phyloP scores from a whole-genome alignment of 2,113 vertebrate species.

The Pantherophis guttatus region DNA sequence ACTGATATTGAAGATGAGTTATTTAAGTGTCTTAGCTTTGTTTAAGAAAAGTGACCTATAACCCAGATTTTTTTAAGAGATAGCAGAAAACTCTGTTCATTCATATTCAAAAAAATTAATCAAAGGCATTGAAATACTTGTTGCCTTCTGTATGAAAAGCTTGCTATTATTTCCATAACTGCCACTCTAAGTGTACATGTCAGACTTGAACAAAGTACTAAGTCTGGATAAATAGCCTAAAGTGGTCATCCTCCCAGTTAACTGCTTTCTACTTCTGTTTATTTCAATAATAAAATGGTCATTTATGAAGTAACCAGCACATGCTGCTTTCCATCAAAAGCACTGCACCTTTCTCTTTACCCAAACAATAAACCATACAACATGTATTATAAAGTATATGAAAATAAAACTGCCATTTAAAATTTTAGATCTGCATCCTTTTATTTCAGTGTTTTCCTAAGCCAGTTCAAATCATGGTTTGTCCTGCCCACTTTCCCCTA shows the following conservation, averaged over 20 bases:
- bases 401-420: constrained; percentile 4
- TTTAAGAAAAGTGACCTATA: background rate
- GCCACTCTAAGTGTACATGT: background rate
- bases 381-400: background rate
- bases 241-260: background rate
- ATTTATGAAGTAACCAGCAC: background rate
- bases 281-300: background rate
- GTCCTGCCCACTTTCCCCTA: background rate
- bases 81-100: background rate
- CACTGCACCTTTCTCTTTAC: background rate
- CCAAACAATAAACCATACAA: background rate
- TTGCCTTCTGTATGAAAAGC: background rate
- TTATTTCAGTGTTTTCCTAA: background rate
- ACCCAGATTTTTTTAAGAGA: constrained; percentile 4
- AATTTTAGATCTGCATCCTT: constrained; percentile 8
- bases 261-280: background rate
- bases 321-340: background rate
- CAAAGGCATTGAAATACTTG: background rate
- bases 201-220: background rate
- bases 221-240: background rate
- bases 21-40: background rate
- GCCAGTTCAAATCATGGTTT: background rate
- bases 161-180: background rate
- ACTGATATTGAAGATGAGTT: background rate
- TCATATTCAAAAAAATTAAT: background rate